Conservation (phyloP, 2,113 vertebrate species). For the Chunga burmeisteri region DNA sequence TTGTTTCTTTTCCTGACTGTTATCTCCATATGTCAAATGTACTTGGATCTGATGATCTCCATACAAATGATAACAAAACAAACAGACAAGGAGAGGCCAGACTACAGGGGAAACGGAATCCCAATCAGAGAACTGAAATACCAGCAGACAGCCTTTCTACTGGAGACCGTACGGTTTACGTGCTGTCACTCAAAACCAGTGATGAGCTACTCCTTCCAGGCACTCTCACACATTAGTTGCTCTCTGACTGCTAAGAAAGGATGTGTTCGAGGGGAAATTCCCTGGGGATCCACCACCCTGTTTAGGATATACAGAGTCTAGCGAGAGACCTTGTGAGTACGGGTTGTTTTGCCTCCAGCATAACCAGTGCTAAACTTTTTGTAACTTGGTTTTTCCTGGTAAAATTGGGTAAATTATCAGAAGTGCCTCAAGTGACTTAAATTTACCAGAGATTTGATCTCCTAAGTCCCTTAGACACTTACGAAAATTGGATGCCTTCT, state of each 20-base stretch:
- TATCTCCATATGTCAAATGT: conserved; percentile 62
- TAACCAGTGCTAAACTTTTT: neutral
- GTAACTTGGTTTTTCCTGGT: neutral
- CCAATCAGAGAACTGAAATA: neutral
- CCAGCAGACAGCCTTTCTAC: conserved; percentile 12
- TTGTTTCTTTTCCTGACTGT: conserved; percentile 35
- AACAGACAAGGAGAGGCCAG: conserved; percentile 43
- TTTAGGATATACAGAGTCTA: neutral
- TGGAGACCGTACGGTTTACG: neutral
- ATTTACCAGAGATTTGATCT: neutral
- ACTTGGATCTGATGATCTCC: conserved; percentile 55
- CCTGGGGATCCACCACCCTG: neutral
- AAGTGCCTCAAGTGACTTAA: neutral
- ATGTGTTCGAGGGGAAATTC: neutral
- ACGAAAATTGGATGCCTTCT: neutral
- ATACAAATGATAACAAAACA: conserved; percentile 48
- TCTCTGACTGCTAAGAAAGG: neutral
- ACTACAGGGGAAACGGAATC: conserved; percentile 31
- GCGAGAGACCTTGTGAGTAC: neutral
- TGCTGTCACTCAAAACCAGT: neutral
- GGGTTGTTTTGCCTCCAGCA: neutral
- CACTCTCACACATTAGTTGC: neutral
- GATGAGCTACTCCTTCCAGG: neutral
- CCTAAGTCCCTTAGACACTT: neutral
- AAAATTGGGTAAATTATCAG: neutral